Evolutionary conservation across 2,888 invertebrate genomes (phyloP).

Genomic region (Tachystola acroxantha): DNA sequence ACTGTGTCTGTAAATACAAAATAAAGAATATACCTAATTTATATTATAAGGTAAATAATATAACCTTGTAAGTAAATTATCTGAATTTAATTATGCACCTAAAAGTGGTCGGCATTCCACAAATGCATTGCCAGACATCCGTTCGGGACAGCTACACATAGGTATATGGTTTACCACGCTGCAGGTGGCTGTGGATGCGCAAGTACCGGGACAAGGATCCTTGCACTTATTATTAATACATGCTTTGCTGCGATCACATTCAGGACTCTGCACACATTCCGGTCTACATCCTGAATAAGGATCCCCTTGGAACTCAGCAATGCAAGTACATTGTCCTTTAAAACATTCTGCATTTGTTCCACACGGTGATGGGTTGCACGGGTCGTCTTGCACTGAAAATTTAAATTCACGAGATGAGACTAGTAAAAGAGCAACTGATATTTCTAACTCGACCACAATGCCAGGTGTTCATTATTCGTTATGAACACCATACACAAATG

Average conservation of each 20-base stretch:
- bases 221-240: constrained; percentile 86
- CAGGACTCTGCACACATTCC: constrained; percentile 86
- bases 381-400: constrained; percentile 65
- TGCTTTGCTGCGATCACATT: constrained; percentile 83
- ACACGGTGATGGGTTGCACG: constrained; percentile 83
- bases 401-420: too few relatives aligned
- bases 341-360: constrained; percentile 85
- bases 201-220: constrained; percentile 89
- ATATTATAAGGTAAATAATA: too few relatives aligned
- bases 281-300: constrained; percentile 87
- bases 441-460: too few relatives aligned
- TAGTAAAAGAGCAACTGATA: too few relatives aligned
- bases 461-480: too few relatives aligned
- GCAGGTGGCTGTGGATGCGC: constrained; percentile 86
- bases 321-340: constrained; percentile 83
- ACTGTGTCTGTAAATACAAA: constrained; percentile 70
- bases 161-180: constrained; percentile 81
- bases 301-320: constrained; percentile 86
- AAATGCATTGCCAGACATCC: constrained; percentile 85
- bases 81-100: too few relatives aligned
- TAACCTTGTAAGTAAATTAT: too few relatives aligned
- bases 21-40: constrained; percentile 2
- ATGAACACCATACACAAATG: too few relatives aligned
- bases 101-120: constrained; percentile 76
- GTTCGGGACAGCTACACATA: constrained; percentile 79